Conservation (phyloP, 2,113 vertebrate genomes). For the Scortum barcoo region DNA sequence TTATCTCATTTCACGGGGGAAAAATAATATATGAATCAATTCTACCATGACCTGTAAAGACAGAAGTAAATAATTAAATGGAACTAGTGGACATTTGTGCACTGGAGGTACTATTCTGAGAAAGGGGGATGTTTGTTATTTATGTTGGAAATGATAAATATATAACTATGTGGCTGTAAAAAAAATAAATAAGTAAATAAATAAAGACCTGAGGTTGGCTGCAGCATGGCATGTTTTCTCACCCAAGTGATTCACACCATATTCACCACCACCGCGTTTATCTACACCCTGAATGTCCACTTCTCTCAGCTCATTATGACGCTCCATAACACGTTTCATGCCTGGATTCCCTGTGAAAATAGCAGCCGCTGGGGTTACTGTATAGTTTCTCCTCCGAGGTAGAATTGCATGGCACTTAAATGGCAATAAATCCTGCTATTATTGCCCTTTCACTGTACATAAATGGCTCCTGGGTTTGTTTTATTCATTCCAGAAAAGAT, state of each 20-base stretch:
- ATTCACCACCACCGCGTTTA: background rate
- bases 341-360: slow-evolving; percentile 44
- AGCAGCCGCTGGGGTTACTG: slow-evolving; percentile 30
- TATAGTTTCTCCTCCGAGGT: slow-evolving; percentile 12
- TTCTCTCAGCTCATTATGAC: slow-evolving; percentile 34
- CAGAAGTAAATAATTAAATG: slow-evolving; percentile 51
- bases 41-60: slow-evolving; percentile 2
- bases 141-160: slow-evolving; percentile 49
- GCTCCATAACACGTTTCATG: slow-evolving; percentile 57
- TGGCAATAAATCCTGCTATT: slow-evolving; percentile 3
- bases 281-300: slow-evolving; percentile 38
- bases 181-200: background rate
- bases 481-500: background rate
- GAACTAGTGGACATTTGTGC: slow-evolving; percentile 39
- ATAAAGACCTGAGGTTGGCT: background rate
- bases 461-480: slow-evolving; percentile 11
- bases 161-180: slow-evolving; percentile 4
- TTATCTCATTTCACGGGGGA: slow-evolving; percentile 28
- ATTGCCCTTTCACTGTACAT: slow-evolving; percentile 11
- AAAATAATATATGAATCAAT: slow-evolving; percentile 24
- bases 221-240: slow-evolving; percentile 15
- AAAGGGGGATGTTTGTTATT: slow-evolving; percentile 52
- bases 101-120: slow-evolving; percentile 47
- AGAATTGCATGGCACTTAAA: slow-evolving; percentile 6
- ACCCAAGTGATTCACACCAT: slow-evolving; percentile 48